Evolutionary conservation across 2,888 invertebrate genomes (phyloP).

Genomic region (Lathronympha strigana): DNA sequence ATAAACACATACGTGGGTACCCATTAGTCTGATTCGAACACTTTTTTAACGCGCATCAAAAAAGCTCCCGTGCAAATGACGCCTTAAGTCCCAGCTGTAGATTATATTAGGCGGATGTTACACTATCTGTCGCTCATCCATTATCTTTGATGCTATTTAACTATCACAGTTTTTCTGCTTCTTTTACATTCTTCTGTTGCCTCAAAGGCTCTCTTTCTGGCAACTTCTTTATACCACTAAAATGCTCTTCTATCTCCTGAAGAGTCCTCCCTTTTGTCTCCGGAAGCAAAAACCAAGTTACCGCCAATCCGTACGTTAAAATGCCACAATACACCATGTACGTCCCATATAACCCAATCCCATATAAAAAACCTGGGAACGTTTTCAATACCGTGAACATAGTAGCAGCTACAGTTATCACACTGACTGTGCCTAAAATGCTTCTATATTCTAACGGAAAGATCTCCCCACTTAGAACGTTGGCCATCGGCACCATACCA

Average conservation of each 20-base stretch:
- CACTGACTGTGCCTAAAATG: conserved; percentile 79
- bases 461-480: conserved; percentile 85
- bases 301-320: conserved; percentile 72
- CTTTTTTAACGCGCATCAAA: too few species aligned
- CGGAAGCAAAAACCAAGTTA: conserved; percentile 76
- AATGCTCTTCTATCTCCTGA: conserved; percentile 79
- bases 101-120: too few species aligned
- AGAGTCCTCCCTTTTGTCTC: conserved; percentile 84
- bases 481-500: conserved; percentile 82
- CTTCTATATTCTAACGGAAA: conserved; percentile 81
- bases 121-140: too few species aligned
- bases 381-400: conserved; percentile 82
- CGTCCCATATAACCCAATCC: conserved; percentile 70
- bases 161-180: not conserved
- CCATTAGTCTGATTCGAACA: too few species aligned
- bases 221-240: conserved; percentile 45
- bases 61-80: too few species aligned
- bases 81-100: too few species aligned
- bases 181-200: not conserved
- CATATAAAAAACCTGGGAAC: conserved; percentile 70
- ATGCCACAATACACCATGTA: conserved; percentile 78
- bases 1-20: too few species aligned
- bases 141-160: not conserved
- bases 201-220: not conserved
- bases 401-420: conserved; percentile 77